A percentile compares a stretch with the other conserved stretches of the same genome.
Evolutionary conservation across 2,113 vertebrate genomes (phyloP).

Genomic region (Athene noctua): DNA sequence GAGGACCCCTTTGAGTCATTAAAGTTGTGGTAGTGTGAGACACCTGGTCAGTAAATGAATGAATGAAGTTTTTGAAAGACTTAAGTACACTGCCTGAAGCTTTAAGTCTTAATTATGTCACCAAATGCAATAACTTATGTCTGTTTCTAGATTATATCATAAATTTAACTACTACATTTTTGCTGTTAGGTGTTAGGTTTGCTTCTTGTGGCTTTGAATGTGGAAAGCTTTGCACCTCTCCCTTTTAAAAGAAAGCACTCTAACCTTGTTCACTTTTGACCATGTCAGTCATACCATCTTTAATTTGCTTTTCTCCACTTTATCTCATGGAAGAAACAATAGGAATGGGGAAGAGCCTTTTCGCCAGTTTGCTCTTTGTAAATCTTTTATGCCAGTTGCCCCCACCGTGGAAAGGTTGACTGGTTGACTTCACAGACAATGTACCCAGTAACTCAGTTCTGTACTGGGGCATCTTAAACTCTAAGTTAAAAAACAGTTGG

Average conservation of each 20-base stretch:
- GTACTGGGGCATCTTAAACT: neutral
- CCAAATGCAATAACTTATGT: constrained; percentile 14
- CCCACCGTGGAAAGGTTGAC: neutral
- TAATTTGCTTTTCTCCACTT: neutral
- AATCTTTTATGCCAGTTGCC: fast-evolving
- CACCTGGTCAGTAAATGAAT: constrained; percentile 70
- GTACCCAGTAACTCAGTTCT: neutral
- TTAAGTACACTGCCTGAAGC: constrained; percentile 68
- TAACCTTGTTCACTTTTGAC: neutral
- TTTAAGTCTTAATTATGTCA: constrained; percentile 66
- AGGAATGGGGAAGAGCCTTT: neutral
- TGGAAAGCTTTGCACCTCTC: neutral
- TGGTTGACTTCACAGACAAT: neutral
- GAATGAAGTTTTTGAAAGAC: constrained; percentile 72
- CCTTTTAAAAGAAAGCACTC: neutral
- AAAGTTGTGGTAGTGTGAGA: constrained; percentile 41
- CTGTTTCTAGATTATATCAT: constrained; percentile 34
- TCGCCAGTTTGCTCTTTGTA: neutral
- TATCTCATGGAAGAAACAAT: neutral
- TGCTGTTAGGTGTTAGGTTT: constrained; percentile 5
- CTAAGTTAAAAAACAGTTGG: neutral
- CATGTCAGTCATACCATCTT: neutral
- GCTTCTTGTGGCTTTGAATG: neutral
- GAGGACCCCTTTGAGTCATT: constrained; percentile 35
- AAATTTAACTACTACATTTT: constrained; percentile 3